These are phyloP conservation scores for Oenanthe oenanthe DNA, from an alignment of 2,113 vertebrate genomes.

Conservation along the genomic window DNA sequence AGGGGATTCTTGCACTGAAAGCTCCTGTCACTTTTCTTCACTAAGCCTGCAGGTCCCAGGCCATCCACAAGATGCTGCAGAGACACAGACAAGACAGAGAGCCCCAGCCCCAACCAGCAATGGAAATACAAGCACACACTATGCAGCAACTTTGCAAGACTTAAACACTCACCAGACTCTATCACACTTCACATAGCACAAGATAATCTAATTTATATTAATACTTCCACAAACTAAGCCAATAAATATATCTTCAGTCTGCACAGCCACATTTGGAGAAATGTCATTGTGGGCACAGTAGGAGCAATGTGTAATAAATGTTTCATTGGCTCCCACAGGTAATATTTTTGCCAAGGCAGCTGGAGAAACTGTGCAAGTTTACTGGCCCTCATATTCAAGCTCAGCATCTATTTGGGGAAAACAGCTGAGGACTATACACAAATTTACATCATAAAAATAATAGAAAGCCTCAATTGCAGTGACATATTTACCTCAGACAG, in stretches of 20 bases:
- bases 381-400: slow-evolving; percentile 41
- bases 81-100: neutral
- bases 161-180: neutral
- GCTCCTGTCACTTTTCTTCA: neutral
- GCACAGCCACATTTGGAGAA: slow-evolving; percentile 23
- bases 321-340: slow-evolving; percentile 60
- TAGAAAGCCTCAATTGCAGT: slow-evolving; percentile 37
- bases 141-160: neutral
- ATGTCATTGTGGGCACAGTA: slow-evolving; percentile 51
- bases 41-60: neutral
- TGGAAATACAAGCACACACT: neutral
- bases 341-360: slow-evolving; percentile 71
- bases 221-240: neutral
- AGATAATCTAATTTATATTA: slow-evolving; percentile 14
- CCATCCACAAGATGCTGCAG: neutral
- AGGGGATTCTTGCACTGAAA: neutral
- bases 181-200: neutral
- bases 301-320: slow-evolving; percentile 42
- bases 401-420: slow-evolving; percentile 61
- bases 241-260: slow-evolving; percentile 35
- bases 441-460: slow-evolving; percentile 59
- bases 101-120: neutral
- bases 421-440: slow-evolving; percentile 53
- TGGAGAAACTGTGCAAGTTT: slow-evolving; percentile 62
- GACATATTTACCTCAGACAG: slow-evolving; percentile 28